Conservation (phyloP, 2,113 vertebrate species). For the Mormyrus lacerda region DNA sequence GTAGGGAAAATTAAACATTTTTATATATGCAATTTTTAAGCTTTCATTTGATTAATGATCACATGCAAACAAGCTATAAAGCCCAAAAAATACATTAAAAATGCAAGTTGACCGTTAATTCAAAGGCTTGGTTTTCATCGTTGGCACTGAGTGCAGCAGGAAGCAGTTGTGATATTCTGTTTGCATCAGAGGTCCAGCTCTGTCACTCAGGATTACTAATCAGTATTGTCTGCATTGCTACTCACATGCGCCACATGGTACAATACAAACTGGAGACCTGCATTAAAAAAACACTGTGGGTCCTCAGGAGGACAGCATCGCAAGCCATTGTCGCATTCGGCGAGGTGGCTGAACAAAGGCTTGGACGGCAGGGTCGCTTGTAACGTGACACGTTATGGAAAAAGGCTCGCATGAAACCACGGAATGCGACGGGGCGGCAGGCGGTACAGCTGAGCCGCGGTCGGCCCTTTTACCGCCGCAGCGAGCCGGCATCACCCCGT, state of each 20-base stretch:
- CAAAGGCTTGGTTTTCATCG: not conserved
- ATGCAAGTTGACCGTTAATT: not conserved
- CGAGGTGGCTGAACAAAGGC: conserved; percentile 1
- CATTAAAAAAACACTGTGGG: not conserved
- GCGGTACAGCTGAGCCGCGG: not conserved
- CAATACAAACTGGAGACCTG: not conserved
- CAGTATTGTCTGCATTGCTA: not conserved
- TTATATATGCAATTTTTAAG: not conserved
- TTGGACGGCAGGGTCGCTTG: not conserved
- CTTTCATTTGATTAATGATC: not conserved
- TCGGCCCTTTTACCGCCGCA: not conserved
- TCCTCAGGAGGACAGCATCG: not conserved
- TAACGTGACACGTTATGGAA: not conserved
- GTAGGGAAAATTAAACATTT: not conserved
- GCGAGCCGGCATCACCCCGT: not conserved
- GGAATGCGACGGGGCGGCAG: not conserved
- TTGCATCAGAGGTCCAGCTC: not conserved
- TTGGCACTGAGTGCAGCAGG: not conserved
- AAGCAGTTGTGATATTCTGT: not conserved
- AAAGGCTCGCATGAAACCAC: not conserved
- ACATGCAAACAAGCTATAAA: not conserved
- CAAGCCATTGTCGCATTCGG: not conserved
- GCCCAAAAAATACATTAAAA: not conserved
- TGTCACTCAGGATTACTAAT: not conserved
- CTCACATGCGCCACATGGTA: not conserved